phyloP scores from a whole-genome alignment of 2,888 invertebrate species.

The Torymus texanus region DNA sequence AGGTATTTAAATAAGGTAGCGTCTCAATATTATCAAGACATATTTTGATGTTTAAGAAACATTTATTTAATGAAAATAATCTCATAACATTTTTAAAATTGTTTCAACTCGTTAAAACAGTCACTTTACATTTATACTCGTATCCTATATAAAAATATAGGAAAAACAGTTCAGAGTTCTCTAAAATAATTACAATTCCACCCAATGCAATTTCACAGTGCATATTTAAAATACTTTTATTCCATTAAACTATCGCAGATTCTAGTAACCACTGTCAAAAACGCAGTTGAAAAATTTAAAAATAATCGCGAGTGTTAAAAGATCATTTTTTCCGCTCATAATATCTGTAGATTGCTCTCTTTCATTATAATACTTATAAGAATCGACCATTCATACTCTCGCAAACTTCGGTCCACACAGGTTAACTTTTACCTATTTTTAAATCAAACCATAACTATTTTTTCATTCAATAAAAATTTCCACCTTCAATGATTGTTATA shows the following conservation, averaged over 20 bases:
- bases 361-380: no score
- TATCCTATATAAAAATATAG: slow-evolving; percentile 29
- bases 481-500: no score
- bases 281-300: not conserved
- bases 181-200: slow-evolving; percentile 10
- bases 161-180: slow-evolving; percentile 20
- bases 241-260: not conserved
- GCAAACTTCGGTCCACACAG: no score
- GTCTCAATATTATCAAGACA: no score
- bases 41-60: slow-evolving; percentile 4
- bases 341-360: no score
- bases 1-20: no score
- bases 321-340: not conserved
- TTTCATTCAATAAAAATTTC: no score
- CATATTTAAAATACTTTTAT: not conserved
- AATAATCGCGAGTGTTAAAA: not conserved
- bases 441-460: no score
- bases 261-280: not conserved
- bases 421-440: no score
- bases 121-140: slow-evolving; percentile 14
- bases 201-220: not conserved
- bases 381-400: no score
- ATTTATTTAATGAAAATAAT: slow-evolving; percentile 49
- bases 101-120: slow-evolving; percentile 14
- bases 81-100: slow-evolving; percentile 33